A percentile compares a stretch with the other conserved stretches of the same genome.
Evolutionary conservation across 2,797 vertebrate genomes (phyloP).

Genomic region (Lacerta viridis): DNA sequence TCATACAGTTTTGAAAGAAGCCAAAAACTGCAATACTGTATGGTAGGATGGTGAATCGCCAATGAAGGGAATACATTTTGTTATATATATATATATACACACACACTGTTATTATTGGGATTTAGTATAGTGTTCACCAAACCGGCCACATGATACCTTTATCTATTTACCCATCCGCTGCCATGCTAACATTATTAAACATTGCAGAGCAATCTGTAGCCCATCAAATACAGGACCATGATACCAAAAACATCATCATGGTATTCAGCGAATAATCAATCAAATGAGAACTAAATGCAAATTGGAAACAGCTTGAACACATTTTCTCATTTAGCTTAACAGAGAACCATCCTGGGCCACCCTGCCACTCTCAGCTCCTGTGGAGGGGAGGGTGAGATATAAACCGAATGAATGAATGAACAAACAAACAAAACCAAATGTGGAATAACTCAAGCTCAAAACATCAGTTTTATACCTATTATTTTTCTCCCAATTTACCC

Average conservation of each 20-base stretch:
- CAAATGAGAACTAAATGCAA: conserved; percentile 17
- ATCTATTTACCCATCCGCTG: conserved; percentile 8
- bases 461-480: not conserved
- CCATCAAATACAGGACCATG: conserved; percentile 20
- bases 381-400: no score
- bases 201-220: not conserved
- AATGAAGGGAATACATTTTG: not conserved
- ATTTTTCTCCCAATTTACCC: not conserved
- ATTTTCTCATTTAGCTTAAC: conserved; percentile 13
- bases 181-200: conserved; percentile 12
- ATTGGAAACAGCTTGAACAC: conserved; percentile 30
- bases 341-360: not conserved
- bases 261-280: conserved; percentile 25
- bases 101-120: not conserved
- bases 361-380: no score
- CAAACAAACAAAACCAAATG: not conserved
- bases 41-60: fast-evolving
- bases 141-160: conserved; percentile 20
- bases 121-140: not conserved
- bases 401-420: no score
- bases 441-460: not conserved
- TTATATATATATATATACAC: not conserved
- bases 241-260: not conserved
- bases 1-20: not conserved
- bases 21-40: conserved; percentile 12